Conservation (phyloP, 1,140 invertebrate genomes). For the Antheraea mylitta region DNA sequence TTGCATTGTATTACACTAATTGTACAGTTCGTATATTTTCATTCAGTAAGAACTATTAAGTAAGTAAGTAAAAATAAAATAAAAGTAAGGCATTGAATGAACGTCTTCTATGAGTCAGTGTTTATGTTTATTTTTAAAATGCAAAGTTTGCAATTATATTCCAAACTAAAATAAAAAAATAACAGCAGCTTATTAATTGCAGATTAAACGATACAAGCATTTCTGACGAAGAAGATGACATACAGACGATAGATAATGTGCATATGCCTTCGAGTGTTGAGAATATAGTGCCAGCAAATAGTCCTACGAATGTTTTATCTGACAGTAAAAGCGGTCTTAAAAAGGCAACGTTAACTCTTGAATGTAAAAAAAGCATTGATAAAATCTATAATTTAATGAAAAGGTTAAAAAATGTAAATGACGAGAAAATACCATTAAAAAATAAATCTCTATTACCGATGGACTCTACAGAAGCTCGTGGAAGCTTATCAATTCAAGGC, state of each 20-base stretch:
- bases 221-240: constrained; percentile 11
- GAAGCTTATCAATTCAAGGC: constrained; percentile 29
- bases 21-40: too few relatives aligned
- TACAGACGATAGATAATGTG: constrained; percentile 7
- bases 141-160: too few relatives aligned
- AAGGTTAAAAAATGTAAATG: constrained; percentile 33
- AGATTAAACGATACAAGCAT: constrained; percentile 18
- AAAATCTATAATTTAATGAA: constrained; percentile 66
- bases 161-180: neutral
- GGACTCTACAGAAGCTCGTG: constrained; percentile 12
- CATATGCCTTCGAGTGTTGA: constrained; percentile 11
- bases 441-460: constrained; percentile 12
- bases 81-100: too few relatives aligned
- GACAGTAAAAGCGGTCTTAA: constrained; percentile 20
- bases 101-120: too few relatives aligned
- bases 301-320: constrained; percentile 24
- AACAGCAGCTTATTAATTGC: constrained; percentile 17
- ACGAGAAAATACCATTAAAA: constrained; percentile 19
- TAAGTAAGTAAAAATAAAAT: too few relatives aligned
- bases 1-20: too few relatives aligned
- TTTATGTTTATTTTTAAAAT: too few relatives aligned
- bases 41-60: too few relatives aligned
- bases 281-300: constrained; percentile 35
- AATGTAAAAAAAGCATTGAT: constrained; percentile 62
- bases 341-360: constrained; percentile 30